Percentiles rank a stretch among this genome's conserved stretches.
phyloP scores from a whole-genome alignment of 1,140 invertebrate genomes.

The Agraylea sexmaculata region DNA sequence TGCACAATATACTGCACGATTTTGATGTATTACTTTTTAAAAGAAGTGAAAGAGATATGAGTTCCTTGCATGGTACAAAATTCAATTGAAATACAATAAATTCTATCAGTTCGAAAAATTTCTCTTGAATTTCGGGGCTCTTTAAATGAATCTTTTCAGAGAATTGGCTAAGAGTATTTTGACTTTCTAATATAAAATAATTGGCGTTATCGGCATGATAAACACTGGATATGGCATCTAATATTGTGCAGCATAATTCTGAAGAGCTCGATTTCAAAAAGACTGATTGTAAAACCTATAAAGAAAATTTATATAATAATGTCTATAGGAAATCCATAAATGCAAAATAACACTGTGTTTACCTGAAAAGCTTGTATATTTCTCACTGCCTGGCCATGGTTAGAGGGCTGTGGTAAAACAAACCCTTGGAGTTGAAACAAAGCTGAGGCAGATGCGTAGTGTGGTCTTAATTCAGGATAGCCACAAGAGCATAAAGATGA shows the following conservation, averaged over 20 bases:
- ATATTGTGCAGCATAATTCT: conserved; percentile 74
- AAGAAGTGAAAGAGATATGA: conserved; percentile 89
- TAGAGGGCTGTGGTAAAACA: conserved; percentile 76
- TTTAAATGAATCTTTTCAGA: conserved; percentile 91
- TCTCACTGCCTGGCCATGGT: conserved; percentile 76
- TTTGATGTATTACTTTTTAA: conserved; percentile 73
- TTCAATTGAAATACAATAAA: conserved; percentile 95
- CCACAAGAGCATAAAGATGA: conserved; percentile 91
- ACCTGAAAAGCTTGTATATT: conserved; percentile 94
- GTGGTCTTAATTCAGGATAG: conserved; percentile 75
- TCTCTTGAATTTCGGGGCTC: conserved; percentile 82
- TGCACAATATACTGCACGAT: conserved; percentile 73
- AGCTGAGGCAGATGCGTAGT: conserved; percentile 72
- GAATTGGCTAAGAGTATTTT: conserved; percentile 91
- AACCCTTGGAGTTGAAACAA: conserved; percentile 91
- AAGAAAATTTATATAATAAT: conserved; percentile 14
- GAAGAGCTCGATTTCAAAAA: conserved; percentile 82
- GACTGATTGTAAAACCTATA: conserved; percentile 85
- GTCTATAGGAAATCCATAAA: background rate
- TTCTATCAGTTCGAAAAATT: conserved; percentile 91
- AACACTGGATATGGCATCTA: conserved; percentile 92
- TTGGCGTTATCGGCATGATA: conserved; percentile 97
- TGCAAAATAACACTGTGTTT: too few species aligned
- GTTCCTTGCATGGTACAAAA: conserved; percentile 97
- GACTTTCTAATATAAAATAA: conserved; percentile 95